These are phyloP conservation scores for Seladonia tumulorum DNA, from an alignment of 2,888 invertebrate species.

Conservation along the genomic window DNA sequence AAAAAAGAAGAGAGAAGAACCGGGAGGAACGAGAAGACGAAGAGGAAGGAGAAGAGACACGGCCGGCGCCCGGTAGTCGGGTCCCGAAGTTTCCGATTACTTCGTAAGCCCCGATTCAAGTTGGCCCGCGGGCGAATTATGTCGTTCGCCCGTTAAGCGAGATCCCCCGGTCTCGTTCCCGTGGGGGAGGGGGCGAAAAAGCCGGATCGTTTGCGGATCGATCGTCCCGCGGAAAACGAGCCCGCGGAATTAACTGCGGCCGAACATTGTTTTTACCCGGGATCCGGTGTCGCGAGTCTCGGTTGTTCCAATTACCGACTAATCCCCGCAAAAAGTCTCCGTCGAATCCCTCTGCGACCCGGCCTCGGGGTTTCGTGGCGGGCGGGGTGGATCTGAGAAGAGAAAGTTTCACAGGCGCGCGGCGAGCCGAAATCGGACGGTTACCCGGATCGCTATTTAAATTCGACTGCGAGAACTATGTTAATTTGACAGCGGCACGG, in stretches of 20 bases:
- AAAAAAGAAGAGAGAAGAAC: not conserved
- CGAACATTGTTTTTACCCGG: conserved; percentile 53
- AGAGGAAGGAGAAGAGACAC: not conserved
- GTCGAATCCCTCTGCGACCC: not conserved
- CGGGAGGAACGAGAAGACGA: not conserved
- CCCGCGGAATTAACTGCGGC: conserved; percentile 56
- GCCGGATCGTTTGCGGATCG: conserved; percentile 24
- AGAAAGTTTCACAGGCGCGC: conserved; percentile 27
- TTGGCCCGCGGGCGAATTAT: conserved; percentile 67
- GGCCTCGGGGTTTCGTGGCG: no score
- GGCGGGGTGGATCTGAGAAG: not conserved
- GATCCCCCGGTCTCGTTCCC: not conserved
- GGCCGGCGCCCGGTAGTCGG: conserved; percentile 6
- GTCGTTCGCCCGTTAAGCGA: conserved; percentile 47
- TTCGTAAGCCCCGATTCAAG: conserved; percentile 67
- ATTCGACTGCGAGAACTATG: conserved; percentile 65
- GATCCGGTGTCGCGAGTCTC: conserved; percentile 48
- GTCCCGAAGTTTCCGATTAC: conserved; percentile 65
- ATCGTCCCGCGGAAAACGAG: conserved; percentile 17
- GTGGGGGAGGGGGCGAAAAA: conserved; percentile 19
- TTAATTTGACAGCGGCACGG: conserved; percentile 65
- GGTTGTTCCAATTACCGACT: conserved; percentile 62
- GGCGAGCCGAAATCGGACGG: conserved; percentile 41
- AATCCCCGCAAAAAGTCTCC: conserved; percentile 61
- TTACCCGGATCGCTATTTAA: conserved; percentile 62